These are phyloP conservation scores for Malthinus flaveolus DNA, from an alignment of 2,888 invertebrate genomes.

Conservation along the genomic window DNA sequence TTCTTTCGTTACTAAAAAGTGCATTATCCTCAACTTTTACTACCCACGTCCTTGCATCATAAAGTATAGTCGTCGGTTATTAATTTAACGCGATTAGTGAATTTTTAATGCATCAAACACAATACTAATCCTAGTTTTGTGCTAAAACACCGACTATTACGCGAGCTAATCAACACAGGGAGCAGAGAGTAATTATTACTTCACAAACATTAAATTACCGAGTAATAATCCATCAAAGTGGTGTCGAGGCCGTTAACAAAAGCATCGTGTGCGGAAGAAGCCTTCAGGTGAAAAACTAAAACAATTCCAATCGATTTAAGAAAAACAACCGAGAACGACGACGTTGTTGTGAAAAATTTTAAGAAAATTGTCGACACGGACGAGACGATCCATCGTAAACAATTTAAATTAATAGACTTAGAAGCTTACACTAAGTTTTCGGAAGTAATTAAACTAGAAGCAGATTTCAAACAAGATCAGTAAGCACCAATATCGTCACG, in stretches of 20 bases:
- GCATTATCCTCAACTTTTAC: constrained; percentile 1
- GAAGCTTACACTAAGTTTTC: constrained; percentile 33
- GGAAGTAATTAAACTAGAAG: constrained; percentile 36
- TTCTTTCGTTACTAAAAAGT: constrained; percentile 1
- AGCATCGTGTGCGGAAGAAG: not conserved
- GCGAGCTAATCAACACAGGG: not conserved
- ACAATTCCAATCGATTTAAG: not conserved
- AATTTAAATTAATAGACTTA: constrained; percentile 36
- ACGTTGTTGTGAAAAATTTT: not conserved
- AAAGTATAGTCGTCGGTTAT: too few relatives aligned
- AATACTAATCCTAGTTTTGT: too few relatives aligned
- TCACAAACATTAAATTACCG: not conserved
- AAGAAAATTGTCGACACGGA: constrained; percentile 1
- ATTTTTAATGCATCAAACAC: too few relatives aligned
- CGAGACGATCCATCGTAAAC: not conserved
- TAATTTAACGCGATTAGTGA: too few relatives aligned
- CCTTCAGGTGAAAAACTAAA: not conserved
- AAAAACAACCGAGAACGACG: not conserved
- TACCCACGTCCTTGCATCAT: not conserved
- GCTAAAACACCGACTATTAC: not conserved
- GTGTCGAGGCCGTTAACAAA: not conserved
- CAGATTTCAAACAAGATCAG: constrained; percentile 24
- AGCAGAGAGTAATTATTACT: not conserved
- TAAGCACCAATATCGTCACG: constrained; percentile 25
- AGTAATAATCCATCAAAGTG: not conserved